Percentiles rank a stretch among this genome's conserved stretches.
phyloP scores from a whole-genome alignment of 2,888 invertebrate species.

The Anthoptus insignis region DNA sequence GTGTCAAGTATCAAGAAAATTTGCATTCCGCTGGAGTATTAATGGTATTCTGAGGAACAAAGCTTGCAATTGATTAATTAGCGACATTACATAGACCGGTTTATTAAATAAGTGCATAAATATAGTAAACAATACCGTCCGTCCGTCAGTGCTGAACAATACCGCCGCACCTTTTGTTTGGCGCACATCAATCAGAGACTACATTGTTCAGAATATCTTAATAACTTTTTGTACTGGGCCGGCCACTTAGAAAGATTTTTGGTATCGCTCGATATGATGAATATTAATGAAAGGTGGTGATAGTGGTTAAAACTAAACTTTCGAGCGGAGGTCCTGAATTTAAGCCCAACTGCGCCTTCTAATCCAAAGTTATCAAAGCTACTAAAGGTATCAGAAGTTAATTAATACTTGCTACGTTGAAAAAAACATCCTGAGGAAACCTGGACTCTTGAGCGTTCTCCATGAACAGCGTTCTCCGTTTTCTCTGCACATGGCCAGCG shows the following conservation, averaged over 20 bases:
- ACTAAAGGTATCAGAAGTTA: too few relatives aligned
- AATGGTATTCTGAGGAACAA: slow-evolving; percentile 57
- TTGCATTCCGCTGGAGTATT: slow-evolving; percentile 16
- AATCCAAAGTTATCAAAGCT: too few relatives aligned
- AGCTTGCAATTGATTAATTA: slow-evolving; percentile 75
- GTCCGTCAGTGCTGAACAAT: slow-evolving; percentile 69
- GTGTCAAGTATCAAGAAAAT: too few relatives aligned
- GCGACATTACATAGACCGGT: slow-evolving; percentile 73
- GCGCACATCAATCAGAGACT: slow-evolving; percentile 77
- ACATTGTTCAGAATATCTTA: slow-evolving; percentile 84
- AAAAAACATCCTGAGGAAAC: too few relatives aligned
- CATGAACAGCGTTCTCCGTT: too few relatives aligned
- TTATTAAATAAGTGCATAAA: slow-evolving; percentile 79
- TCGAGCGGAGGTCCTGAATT: too few relatives aligned
- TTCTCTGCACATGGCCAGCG: too few relatives aligned
- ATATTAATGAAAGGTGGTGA: slow-evolving; percentile 66
- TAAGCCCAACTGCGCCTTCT: too few relatives aligned
- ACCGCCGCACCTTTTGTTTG: slow-evolving; percentile 72
- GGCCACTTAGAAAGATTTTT: slow-evolving; percentile 84
- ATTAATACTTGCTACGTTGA: too few relatives aligned
- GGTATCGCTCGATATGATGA: slow-evolving; percentile 63
- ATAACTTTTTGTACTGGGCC: slow-evolving; percentile 81
- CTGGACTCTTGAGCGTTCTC: too few relatives aligned
- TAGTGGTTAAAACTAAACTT: too few relatives aligned
- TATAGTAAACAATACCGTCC: slow-evolving; percentile 61